Evolutionary conservation across 2,888 invertebrate genomes (phyloP), one percentile per base, ranked within the genome.

Genomic region (Fragum sueziense): DNA sequence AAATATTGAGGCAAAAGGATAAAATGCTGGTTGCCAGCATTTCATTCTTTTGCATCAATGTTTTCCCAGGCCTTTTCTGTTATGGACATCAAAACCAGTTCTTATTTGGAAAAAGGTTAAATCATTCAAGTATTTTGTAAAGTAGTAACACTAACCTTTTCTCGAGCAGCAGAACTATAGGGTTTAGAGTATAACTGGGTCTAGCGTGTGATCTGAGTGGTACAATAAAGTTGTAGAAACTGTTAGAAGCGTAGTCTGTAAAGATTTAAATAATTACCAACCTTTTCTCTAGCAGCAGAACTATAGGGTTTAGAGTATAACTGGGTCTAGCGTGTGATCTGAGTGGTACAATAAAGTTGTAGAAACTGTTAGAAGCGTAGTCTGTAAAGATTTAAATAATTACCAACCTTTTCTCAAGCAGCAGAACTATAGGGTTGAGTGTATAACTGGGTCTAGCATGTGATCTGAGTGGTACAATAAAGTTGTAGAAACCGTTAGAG

Each of bases 401-500:
- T 86, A n/a, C 89, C 85, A 86, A 93, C 93, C 86, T 94, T 81
- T 97, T 95, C 93, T 98, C 99, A 92, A 99, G 94, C 73, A 99
- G 95, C 81, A 99, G 94, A 87, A 99, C 98, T 82, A 99, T 99
- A 2, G 99, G 99, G 94, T 98, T 97, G 84, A 99, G 95, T 14
- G 98, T 97, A 68, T 97, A 97, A 94, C 98, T 98, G 47, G 97
- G 97, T 68, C 97, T 95, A 93, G 98, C 98, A 94, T 99, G 99
- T 54, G 99, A 99, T 90, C 99, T 95, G 88, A 99, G 94, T 4
- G 99, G 99, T 89, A 99, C 98, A 86, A 99, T 97, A 92, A 99
- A 98, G 94, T 99, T 99, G 94, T 99, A 99, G 91, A 99, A 97
- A 88, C 99, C 99, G 93, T 98, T 98, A 79, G 98, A 98, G 70